Evolutionary conservation across 2,888 invertebrate species (phyloP).

Genomic region (Polylopha cassiicola): DNA sequence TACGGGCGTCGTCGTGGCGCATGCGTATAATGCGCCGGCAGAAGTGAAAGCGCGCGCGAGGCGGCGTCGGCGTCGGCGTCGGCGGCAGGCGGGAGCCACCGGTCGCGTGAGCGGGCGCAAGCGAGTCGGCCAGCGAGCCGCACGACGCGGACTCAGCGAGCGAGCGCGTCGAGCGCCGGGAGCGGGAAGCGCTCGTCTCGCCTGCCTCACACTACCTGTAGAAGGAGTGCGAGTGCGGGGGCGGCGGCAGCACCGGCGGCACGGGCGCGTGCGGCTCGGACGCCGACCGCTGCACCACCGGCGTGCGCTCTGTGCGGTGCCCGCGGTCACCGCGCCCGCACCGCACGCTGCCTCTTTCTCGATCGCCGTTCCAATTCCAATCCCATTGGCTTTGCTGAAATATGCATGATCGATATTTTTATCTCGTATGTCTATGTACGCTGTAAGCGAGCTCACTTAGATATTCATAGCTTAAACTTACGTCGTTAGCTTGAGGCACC

Average conservation of each 20-base stretch:
- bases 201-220: conserved; percentile 75
- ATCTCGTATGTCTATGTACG: too few species aligned
- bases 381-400: conserved; percentile 50
- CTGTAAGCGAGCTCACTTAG: too few species aligned
- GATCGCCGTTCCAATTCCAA: conserved; percentile 63
- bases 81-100: conserved; percentile 31
- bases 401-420: neutral
- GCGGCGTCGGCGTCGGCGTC: conserved; percentile 34
- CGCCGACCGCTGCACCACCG: conserved; percentile 77
- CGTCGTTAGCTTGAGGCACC: conserved; percentile 61
- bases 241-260: conserved; percentile 67
- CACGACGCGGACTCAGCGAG: conserved; percentile 71
- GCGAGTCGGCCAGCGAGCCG: conserved; percentile 58
- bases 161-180: conserved; percentile 67
- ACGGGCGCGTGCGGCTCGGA: conserved; percentile 79
- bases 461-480: conserved; percentile 31
- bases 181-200: conserved; percentile 69
- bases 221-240: conserved; percentile 74
- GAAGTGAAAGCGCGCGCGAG: conserved; percentile 63
- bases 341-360: conserved; percentile 38
- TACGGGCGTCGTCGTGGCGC: conserved; percentile 57
- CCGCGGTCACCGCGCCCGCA: conserved; percentile 32
- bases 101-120: too few species aligned
- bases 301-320: conserved; percentile 57
- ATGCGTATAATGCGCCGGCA: conserved; percentile 60